Base-by-base conservation (phyloP, 2,797 vertebrate species). In the Fistularia commersonii region DNA sequence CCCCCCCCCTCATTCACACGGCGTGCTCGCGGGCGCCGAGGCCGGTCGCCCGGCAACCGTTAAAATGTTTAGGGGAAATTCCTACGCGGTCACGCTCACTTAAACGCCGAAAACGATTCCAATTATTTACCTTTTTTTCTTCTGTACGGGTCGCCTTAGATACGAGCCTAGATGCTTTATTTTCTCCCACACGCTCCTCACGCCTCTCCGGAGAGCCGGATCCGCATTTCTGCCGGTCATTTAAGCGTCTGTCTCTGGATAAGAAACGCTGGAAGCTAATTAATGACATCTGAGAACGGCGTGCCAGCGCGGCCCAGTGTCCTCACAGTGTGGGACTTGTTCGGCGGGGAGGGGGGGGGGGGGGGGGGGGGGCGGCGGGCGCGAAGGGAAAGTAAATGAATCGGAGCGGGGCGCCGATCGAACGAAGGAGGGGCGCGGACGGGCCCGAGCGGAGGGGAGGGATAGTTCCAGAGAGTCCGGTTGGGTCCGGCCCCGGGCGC, bases 41-140 rank as follows among this genome's bases (percentile, higher is more conserved):
- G 60, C 71, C 34, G 23, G 66, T 90, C 80, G 76, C 89, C 75
- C 86, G 80, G 90, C 87, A 91, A 91, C 88, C 45, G 5, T 51
- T 33, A 32, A 33, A 54, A 81, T 66, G 79, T 83, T 79, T 74
- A 48, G 62, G 51, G 23, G 61, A 73, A 65, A 84, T 88, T 80
- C 84, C 75, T 80, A 60, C 36, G 69, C 81, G 75, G 75, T 58
- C 77, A 81, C 48, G 61, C 64, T 72, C 51, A 45, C 52, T 66
- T 64, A 52, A 52, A 52, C 66, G 69, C 60, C 36, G 48, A 41
- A 45, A 65, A 72, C 40, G 57, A 73, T 61, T 74, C 51, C 32
- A 49, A 67, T 53, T 60, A 49, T 55, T 76, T 54, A 63, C 70
- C 6, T 45, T 45, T 45, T 33, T 32, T 45, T 45, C 31, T 12